A percentile compares a stretch with the other conserved stretches of the same genome.
These are phyloP conservation scores for Coilia nasus DNA, from an alignment of 2,797 vertebrate genomes.

Conservation along the genomic window DNA sequence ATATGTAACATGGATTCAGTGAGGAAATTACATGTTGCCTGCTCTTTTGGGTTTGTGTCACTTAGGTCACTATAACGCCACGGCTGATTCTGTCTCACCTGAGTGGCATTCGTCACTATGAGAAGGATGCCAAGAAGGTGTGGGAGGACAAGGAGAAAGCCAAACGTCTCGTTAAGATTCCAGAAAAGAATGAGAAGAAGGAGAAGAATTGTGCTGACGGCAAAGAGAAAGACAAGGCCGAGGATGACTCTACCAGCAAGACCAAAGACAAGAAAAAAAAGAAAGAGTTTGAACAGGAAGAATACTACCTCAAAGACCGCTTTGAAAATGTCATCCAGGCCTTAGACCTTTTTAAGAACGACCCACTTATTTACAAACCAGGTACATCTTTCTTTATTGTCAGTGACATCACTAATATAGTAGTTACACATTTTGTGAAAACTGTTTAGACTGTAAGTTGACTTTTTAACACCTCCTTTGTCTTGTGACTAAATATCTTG, in stretches of 20 bases:
- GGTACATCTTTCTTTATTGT: conserved; percentile 72
- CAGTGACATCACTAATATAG: background rate
- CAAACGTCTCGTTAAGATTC: conserved; percentile 74
- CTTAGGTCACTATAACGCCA: conserved; percentile 89
- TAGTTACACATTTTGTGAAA: too few relatives aligned
- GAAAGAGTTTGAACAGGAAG: conserved; percentile 88
- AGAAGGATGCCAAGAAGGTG: conserved; percentile 90
- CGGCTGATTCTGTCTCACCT: conserved; percentile 91
- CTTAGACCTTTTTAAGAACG: conserved; percentile 92
- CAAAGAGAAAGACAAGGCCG: conserved; percentile 54
- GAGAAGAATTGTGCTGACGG: conserved; percentile 66
- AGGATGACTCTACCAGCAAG: conserved; percentile 62
- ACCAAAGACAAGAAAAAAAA: conserved; percentile 72
- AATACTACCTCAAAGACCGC: conserved; percentile 92
- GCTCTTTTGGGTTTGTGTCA: conserved; percentile 5
- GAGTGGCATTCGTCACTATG: conserved; percentile 97
- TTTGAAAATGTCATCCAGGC: conserved; percentile 87
- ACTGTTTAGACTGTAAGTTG: too few relatives aligned
- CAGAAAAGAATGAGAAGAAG: conserved; percentile 51
- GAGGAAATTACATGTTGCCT: background rate
- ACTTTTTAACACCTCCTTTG: too few relatives aligned
- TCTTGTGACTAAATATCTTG: too few relatives aligned
- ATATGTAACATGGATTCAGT: background rate
- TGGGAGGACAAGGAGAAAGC: conserved; percentile 83
- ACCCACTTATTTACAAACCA: conserved; percentile 93